These are phyloP conservation scores for Natrix natrix DNA, from an alignment of 2,797 vertebrate genomes.

Conservation along the genomic window DNA sequence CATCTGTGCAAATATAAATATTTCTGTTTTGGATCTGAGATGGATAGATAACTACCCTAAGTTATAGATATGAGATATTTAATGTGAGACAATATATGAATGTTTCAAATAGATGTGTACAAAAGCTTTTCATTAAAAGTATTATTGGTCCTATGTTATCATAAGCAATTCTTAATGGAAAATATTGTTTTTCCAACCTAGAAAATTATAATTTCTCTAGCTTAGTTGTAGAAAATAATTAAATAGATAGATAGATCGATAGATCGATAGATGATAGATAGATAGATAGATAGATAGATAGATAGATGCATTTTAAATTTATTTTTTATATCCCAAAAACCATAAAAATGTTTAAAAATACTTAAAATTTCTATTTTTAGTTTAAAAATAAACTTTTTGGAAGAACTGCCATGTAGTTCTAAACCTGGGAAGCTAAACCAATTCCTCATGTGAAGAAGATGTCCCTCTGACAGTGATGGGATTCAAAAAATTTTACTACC, in stretches of 20 bases:
- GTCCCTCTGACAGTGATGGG: no score
- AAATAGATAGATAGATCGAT: no score
- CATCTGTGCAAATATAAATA: neutral
- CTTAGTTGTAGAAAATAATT: no score
- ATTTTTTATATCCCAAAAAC: neutral
- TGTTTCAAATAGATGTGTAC: neutral
- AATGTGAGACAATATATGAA: neutral
- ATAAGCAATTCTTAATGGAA: neutral
- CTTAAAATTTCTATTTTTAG: neutral
- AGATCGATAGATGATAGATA: no score
- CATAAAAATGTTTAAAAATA: neutral
- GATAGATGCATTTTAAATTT: neutral
- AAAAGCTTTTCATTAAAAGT: neutral
- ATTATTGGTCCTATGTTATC: neutral
- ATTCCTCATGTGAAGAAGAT: no score
- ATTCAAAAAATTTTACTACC: no score
- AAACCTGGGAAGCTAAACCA: neutral
- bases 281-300: no score
- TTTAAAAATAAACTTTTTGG: no score
- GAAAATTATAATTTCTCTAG: neutral
- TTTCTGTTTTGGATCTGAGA: neutral
- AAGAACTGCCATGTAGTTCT: neutral
- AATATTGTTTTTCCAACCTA: neutral
- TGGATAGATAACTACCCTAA: neutral
- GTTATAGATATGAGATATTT: neutral